A percentile compares a stretch with the other conserved stretches of the same genome.
Evolutionary conservation across 35 echinoderm and acorn worm species (phyloP).

Genomic region (Heliocidaris tuberculata): DNA sequence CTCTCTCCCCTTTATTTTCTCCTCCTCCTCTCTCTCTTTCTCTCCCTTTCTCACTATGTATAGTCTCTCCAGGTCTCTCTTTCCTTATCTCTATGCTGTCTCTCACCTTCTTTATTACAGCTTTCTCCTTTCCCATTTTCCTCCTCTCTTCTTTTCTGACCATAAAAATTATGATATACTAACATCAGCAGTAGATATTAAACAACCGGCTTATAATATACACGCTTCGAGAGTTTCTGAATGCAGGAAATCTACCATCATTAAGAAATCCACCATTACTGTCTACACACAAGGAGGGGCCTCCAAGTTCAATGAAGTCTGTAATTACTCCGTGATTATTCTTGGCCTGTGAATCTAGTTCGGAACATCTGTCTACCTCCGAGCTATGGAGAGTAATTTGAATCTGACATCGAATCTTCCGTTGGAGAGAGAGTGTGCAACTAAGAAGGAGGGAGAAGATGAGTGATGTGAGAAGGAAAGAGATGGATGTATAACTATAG

Average conservation of each 20-base stretch:
- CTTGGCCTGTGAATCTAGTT: neutral
- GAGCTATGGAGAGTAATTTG: neutral
- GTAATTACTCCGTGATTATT: slow-evolving; percentile 26
- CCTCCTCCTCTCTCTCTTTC: too few relatives aligned
- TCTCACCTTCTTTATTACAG: too few relatives aligned
- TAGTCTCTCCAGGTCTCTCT: too few relatives aligned
- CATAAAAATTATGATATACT: too few relatives aligned
- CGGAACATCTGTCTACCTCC: slow-evolving; percentile 35
- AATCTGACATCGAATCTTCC: neutral
- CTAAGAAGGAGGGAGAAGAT: neutral
- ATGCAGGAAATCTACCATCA: too few relatives aligned
- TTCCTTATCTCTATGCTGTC: too few relatives aligned
- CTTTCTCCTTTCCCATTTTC: too few relatives aligned
- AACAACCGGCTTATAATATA: neutral
- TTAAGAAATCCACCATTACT: neutral
- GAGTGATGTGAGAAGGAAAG: neutral
- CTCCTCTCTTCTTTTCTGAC: too few relatives aligned
- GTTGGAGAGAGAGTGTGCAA: neutral
- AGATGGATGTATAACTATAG: neutral
- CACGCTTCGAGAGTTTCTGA: too few relatives aligned
- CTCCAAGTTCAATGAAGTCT: slow-evolving; percentile 1
- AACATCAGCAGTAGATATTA: too few relatives aligned
- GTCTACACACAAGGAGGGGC: neutral
- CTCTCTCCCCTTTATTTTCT: too few relatives aligned
- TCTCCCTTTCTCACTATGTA: too few relatives aligned